phyloP scores from a whole-genome alignment of 2,113 vertebrate genomes.

The Gasterosteus aculeatus region DNA sequence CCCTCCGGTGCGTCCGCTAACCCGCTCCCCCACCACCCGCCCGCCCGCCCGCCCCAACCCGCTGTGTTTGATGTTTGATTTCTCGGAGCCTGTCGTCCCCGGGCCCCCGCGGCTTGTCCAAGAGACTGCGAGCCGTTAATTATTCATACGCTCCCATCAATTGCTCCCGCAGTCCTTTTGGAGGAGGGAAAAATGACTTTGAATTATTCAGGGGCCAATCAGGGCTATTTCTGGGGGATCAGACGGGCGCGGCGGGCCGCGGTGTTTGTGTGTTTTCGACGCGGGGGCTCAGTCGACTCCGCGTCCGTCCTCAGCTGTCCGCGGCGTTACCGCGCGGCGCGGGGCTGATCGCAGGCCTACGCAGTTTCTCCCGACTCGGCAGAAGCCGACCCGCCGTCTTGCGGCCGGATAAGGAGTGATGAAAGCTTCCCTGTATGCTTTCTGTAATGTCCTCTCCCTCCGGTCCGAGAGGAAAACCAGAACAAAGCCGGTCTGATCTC shows the following conservation, averaged over 20 bases:
- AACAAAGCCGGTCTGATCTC: slow-evolving; percentile 36
- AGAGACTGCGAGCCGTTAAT: slow-evolving; percentile 75
- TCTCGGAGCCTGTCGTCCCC: slow-evolving; percentile 65
- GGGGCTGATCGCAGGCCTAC: slow-evolving; percentile 61
- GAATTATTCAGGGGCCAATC: slow-evolving; percentile 80
- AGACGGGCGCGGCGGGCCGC: slow-evolving; percentile 45
- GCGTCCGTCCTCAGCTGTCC: slow-evolving; percentile 59
- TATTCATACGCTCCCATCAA: slow-evolving; percentile 81
- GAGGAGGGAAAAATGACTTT: slow-evolving; percentile 69
- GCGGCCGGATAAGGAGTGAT: slow-evolving; percentile 37
- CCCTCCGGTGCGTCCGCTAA: slow-evolving; percentile 47
- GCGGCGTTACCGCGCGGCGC: slow-evolving; percentile 55
- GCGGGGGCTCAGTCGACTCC: slow-evolving; percentile 51
- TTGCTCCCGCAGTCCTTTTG: slow-evolving; percentile 74
- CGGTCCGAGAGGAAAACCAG: slow-evolving; percentile 9
- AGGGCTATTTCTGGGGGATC: slow-evolving; percentile 76
- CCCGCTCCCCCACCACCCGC: slow-evolving; percentile 57
- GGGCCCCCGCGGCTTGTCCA: slow-evolving; percentile 68
- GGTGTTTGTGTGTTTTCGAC: slow-evolving; percentile 74
- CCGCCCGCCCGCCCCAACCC: slow-evolving; percentile 47
- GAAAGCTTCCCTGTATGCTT: slow-evolving; percentile 27
- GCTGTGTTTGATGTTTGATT: slow-evolving; percentile 54
- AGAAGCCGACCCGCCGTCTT: slow-evolving; percentile 47
- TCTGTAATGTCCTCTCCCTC: slow-evolving; percentile 29
- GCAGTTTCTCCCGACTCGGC: slow-evolving; percentile 40